A percentile compares a stretch with the other conserved stretches of the same genome.
Conservation (phyloP, 2,888 invertebrate species). For the Clistopyga incitator region DNA sequence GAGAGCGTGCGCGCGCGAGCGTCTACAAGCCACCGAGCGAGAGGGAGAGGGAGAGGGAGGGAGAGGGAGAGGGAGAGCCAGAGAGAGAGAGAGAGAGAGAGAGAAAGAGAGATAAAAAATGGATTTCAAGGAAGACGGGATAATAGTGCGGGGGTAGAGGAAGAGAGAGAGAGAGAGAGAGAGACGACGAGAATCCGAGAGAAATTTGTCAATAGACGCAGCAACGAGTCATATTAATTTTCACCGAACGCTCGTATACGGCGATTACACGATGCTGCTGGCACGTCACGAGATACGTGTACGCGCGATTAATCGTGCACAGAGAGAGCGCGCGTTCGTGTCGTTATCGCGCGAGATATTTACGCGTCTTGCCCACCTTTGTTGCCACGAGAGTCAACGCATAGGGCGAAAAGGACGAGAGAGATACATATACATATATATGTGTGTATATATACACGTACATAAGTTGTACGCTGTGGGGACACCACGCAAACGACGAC, state of each 20-base stretch:
- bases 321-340: constrained; percentile 15
- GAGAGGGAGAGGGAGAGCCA: constrained; percentile 14
- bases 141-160: constrained; percentile 22
- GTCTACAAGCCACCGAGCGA: constrained; percentile 10
- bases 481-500: constrained; percentile 25
- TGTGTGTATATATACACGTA: no score
- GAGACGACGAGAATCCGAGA: constrained; percentile 39
- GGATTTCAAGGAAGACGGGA: constrained; percentile 16
- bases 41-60: neutral
- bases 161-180: constrained; percentile 26
- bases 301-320: neutral
- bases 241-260: constrained; percentile 20
- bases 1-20: constrained; percentile 44
- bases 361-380: constrained; percentile 53
- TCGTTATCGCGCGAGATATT: constrained; percentile 45
- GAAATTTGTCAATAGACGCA: constrained; percentile 61
- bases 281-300: constrained; percentile 58
- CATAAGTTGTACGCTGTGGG: neutral
- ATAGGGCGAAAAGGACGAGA: constrained; percentile 4
- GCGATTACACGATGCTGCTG: constrained; percentile 51
- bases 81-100: neutral
- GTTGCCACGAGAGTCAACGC: constrained; percentile 55
- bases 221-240: constrained; percentile 56
- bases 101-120: constrained; percentile 22
- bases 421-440: no score